These are phyloP conservation scores for Antrozous pallidus DNA, from an alignment of 2,797 vertebrate genomes.

Conservation along the genomic window DNA sequence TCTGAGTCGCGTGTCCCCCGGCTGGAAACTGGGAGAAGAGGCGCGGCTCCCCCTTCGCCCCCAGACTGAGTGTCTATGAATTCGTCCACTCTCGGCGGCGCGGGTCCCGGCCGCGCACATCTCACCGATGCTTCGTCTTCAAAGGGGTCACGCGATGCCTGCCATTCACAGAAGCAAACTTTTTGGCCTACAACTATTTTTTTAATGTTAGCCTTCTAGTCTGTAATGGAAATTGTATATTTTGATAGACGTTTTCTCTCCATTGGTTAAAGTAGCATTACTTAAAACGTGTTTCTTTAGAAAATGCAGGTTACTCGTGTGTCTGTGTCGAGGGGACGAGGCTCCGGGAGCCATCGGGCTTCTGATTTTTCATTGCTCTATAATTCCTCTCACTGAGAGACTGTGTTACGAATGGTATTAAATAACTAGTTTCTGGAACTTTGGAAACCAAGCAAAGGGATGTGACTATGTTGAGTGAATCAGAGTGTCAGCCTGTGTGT, in stretches of 20 bases:
- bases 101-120: conserved; percentile 80
- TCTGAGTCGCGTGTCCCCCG: conserved; percentile 86
- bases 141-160: conserved; percentile 74
- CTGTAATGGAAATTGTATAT: conserved; percentile 90
- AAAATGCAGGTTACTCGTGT: conserved; percentile 76
- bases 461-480: conserved; percentile 80
- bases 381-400: conserved; percentile 81
- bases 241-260: conserved; percentile 88
- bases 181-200: conserved; percentile 88
- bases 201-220: conserved; percentile 88
- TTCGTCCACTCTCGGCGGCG: no score
- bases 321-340: conserved; percentile 80
- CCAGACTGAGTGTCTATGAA: conserved; percentile 80
- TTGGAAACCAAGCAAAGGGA: conserved; percentile 79
- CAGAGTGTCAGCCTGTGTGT: conserved; percentile 81
- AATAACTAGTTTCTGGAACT: conserved; percentile 81
- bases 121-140: conserved; percentile 81
- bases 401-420: conserved; percentile 81
- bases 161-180: conserved; percentile 83
- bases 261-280: conserved; percentile 85
- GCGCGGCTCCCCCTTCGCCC: conserved; percentile 72
- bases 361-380: conserved; percentile 84
- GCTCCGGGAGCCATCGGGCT: conserved; percentile 82
- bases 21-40: conserved; percentile 79
- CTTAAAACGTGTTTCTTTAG: conserved; percentile 84